These are phyloP conservation scores for Ptilodon capucinus DNA, from an alignment of 2,888 invertebrate genomes.

Conservation along the genomic window DNA sequence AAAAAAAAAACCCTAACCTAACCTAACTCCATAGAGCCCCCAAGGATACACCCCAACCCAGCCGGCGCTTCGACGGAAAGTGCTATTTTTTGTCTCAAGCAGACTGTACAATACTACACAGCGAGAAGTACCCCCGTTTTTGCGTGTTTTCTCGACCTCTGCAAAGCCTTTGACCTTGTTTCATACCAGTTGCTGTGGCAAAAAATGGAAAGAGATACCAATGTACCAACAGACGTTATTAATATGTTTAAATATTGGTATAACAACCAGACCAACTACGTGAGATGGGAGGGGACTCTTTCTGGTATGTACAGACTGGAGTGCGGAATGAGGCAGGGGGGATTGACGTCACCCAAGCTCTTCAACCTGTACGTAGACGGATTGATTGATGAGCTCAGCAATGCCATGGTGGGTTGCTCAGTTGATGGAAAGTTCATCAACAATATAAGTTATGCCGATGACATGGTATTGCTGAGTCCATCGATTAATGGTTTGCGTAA, in stretches of 20 bases:
- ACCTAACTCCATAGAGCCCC: no score
- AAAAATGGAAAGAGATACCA: background rate
- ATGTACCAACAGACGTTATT: background rate
- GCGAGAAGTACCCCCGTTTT: background rate
- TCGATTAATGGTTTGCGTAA: constrained; percentile 8
- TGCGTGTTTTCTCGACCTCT: background rate
- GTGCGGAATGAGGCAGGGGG: constrained; percentile 30
- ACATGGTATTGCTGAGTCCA: constrained; percentile 27
- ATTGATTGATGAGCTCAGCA: constrained; percentile 21
- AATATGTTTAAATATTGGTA: constrained; percentile 11
- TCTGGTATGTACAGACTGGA: constrained; percentile 16
- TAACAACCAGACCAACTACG: background rate
- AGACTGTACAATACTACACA: constrained; percentile 6
- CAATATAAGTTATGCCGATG: background rate
- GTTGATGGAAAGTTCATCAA: constrained; percentile 1
- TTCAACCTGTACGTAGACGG: constrained; percentile 22
- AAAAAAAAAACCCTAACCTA: no score
- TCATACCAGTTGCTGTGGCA: background rate
- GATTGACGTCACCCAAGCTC: constrained; percentile 22
- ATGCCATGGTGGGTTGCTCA: constrained; percentile 15
- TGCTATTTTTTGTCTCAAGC: constrained; percentile 5
- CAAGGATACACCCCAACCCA: no score
- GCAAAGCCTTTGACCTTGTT: constrained; percentile 2
- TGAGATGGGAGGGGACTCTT: constrained; percentile 12
- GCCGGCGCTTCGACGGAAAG: background rate